Conservation (phyloP, 2,113 vertebrate species). For the Odocoileus hemionus region DNA sequence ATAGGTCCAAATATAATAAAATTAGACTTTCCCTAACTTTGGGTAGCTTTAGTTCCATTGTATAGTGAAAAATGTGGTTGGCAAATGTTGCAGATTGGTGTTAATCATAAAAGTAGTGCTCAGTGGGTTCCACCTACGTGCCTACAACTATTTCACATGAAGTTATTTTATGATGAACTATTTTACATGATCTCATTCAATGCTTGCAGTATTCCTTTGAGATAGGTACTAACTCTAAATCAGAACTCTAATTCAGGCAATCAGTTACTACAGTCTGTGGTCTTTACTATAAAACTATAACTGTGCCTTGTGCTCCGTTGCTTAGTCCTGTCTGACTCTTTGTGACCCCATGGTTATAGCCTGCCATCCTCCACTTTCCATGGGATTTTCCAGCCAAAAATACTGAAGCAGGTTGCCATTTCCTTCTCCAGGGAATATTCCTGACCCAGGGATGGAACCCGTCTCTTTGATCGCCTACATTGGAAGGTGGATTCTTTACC, state of each 20-base stretch:
- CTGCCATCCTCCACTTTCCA: background rate
- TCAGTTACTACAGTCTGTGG: background rate
- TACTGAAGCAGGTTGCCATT: background rate
- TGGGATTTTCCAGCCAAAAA: background rate
- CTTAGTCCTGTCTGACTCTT: background rate
- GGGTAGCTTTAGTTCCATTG: background rate
- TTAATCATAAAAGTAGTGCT: background rate
- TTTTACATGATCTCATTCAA: background rate
- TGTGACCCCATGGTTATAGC: background rate
- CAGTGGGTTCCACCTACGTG: rapidly evolving
- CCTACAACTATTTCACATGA: background rate
- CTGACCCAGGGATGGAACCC: background rate
- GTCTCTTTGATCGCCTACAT: background rate
- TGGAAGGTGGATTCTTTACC: background rate
- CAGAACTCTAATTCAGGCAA: background rate
- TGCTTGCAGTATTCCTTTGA: background rate
- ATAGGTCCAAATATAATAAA: background rate
- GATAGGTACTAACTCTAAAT: background rate
- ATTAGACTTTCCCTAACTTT: background rate
- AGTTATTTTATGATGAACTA: background rate
- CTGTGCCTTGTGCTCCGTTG: background rate
- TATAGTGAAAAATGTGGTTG: background rate
- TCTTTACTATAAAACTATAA: background rate
- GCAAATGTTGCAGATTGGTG: background rate
- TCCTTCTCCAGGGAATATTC: background rate